Conservation (phyloP, 2,113 vertebrate species). For the Prunella fulvescens region DNA sequence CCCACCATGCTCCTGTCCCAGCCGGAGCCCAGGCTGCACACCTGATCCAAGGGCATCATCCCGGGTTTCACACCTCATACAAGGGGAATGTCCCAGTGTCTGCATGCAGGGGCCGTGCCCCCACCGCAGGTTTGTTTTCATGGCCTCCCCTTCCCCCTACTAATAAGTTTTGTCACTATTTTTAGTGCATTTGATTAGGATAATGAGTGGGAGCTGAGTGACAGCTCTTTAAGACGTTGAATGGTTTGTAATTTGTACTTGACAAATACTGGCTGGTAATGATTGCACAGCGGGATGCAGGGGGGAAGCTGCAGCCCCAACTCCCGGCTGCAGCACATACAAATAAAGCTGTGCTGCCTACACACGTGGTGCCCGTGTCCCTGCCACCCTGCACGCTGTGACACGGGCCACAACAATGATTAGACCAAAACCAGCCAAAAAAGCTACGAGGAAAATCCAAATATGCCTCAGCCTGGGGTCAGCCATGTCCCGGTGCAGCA, state of each 20-base stretch:
- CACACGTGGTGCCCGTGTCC: background rate
- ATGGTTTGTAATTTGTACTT: conserved; percentile 57
- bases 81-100: background rate
- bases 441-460: background rate
- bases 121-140: background rate
- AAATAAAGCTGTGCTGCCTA: background rate
- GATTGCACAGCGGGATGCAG: conserved; percentile 39
- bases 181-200: conserved; percentile 62
- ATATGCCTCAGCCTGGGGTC: background rate
- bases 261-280: conserved; percentile 31
- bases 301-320: conserved; percentile 45
- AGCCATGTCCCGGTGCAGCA: fast-evolving
- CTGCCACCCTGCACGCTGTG: background rate
- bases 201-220: conserved; percentile 55
- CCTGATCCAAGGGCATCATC: background rate
- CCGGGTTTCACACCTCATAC: background rate
- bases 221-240: conserved; percentile 37
- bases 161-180: conserved; percentile 47
- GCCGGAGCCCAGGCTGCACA: background rate
- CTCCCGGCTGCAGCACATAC: conserved; percentile 39
- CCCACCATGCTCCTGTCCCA: background rate
- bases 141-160: background rate
- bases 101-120: background rate
- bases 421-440: background rate
- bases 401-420: background rate